Conservation (phyloP, 2,888 invertebrate species). For the Megamerina dolium region DNA sequence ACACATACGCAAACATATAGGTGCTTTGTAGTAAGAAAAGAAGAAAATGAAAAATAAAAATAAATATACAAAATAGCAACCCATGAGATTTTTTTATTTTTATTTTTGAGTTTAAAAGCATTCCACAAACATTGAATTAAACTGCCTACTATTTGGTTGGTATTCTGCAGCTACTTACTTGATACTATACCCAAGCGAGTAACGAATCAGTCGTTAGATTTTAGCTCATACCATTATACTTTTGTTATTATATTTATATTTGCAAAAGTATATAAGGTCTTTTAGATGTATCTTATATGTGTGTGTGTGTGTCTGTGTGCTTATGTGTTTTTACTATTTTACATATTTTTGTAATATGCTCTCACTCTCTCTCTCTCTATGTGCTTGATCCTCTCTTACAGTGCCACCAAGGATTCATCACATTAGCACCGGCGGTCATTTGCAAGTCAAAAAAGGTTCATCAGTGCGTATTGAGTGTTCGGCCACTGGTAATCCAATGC, state of each 20-base stretch:
- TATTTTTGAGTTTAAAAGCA: too few species aligned
- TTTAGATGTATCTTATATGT: neutral
- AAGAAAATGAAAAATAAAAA: slow-evolving; percentile 22
- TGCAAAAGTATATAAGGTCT: too few species aligned
- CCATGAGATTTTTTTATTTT: too few species aligned
- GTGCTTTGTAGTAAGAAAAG: too few species aligned
- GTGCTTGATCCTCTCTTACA: slow-evolving; percentile 31
- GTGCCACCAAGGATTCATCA: slow-evolving; percentile 61
- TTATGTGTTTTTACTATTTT: slow-evolving; percentile 7
- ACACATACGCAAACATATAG: too few species aligned
- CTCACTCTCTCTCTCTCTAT: neutral
- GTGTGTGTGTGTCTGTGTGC: neutral
- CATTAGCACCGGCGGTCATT: slow-evolving; percentile 57
- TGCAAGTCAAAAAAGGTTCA: slow-evolving; percentile 67
- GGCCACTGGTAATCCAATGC: slow-evolving; percentile 71
- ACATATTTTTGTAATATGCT: slow-evolving; percentile 32
- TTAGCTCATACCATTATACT: neutral
- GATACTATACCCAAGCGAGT: neutral
- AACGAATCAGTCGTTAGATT: neutral
- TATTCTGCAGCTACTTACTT: neutral
- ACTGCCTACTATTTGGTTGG: neutral
- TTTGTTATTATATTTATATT: neutral
- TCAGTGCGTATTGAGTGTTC: slow-evolving; percentile 72
- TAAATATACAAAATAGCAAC: too few species aligned
- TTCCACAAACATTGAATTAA: slow-evolving; percentile 12